Evolutionary conservation across 2,113 vertebrate species (phyloP).

Genomic region (Globicephala melas): DNA sequence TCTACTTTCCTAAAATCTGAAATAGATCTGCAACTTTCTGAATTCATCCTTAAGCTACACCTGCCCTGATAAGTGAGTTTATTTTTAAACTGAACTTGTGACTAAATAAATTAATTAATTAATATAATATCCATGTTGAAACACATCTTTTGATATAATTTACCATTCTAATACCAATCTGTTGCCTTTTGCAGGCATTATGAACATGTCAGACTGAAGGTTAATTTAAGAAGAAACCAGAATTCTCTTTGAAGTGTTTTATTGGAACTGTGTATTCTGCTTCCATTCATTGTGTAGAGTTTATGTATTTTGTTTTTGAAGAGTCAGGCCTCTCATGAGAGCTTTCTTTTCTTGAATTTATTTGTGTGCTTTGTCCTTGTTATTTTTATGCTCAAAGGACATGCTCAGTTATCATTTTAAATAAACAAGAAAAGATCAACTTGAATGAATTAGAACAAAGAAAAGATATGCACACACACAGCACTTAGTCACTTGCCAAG

Average conservation of each 20-base stretch:
- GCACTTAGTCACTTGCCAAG: not conserved
- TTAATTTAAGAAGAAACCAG: not conserved
- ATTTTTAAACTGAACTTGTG: constrained; percentile 31
- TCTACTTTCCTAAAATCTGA: not conserved
- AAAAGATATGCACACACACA: not conserved
- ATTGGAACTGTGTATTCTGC: not conserved
- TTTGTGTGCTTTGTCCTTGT: not conserved
- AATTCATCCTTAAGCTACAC: not conserved
- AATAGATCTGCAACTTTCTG: not conserved
- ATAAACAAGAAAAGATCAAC: not conserved
- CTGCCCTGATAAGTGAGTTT: not conserved
- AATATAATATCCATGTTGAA: not conserved
- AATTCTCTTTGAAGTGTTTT: not conserved
- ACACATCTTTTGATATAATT: not conserved
- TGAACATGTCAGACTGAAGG: not conserved
- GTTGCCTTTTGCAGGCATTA: not conserved
- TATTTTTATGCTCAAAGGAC: not conserved
- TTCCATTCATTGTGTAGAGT: not conserved
- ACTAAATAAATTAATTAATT: not conserved
- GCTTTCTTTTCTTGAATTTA: not conserved
- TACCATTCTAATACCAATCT: not conserved
- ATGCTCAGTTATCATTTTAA: not conserved
- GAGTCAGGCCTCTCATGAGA: not conserved
- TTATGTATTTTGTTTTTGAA: constrained; percentile 3
- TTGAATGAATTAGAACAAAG: not conserved